Evolutionary conservation across 2,113 vertebrate genomes (phyloP).

Genomic region (Procavia capensis): DNA sequence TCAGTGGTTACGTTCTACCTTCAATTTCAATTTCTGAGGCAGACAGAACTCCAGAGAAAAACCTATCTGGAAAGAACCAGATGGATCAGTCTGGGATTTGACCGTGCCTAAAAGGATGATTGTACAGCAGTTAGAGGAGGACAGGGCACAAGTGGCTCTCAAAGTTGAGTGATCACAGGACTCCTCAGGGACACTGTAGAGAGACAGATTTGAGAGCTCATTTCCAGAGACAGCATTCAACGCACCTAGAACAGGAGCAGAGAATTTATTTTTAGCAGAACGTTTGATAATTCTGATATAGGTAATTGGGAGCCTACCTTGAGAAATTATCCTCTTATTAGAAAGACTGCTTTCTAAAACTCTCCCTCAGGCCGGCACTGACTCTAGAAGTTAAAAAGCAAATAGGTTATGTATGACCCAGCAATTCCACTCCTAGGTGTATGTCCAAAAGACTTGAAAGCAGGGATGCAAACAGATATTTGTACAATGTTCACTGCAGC

Average conservation of each 20-base stretch:
- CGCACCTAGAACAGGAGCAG: neutral
- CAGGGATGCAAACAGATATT: neutral
- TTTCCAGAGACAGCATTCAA: neutral
- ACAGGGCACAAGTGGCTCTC: neutral
- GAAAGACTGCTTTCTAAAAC: neutral
- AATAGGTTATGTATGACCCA: neutral
- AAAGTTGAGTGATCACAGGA: neutral
- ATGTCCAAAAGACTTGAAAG: neutral
- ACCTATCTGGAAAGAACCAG: neutral
- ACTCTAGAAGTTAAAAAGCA: conserved; percentile 25
- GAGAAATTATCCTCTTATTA: neutral
- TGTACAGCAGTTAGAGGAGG: neutral
- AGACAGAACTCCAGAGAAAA: neutral
- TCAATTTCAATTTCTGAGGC: neutral
- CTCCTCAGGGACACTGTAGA: neutral
- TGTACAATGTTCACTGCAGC: neutral
- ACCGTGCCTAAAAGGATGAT: neutral
- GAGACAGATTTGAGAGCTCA: neutral
- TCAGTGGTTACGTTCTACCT: neutral
- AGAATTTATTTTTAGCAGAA: neutral
- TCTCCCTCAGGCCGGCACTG: neutral
- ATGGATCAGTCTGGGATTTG: neutral
- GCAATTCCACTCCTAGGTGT: too few relatives aligned
- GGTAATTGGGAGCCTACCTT: neutral
- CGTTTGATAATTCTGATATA: neutral